Base-by-base conservation (phyloP, 2,888 invertebrate species). In the Leucania comma region DNA sequence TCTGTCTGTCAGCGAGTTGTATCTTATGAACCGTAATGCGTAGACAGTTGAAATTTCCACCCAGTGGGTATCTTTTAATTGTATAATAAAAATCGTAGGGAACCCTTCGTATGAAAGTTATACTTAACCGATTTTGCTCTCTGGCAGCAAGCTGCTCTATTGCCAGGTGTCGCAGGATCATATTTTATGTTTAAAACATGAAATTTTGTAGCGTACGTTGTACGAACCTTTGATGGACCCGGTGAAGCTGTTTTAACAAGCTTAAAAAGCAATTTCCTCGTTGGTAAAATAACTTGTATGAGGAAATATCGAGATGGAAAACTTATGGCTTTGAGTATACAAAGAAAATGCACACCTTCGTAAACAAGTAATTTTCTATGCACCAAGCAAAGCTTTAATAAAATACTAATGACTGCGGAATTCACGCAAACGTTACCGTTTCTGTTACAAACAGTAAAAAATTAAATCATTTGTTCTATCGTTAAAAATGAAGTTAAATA, bases 181-280 rank as follows among this genome's bases (percentile, higher is more conserved):
- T 22, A 10, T n/a, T 10, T n/a, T 32, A 57, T 57, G 35, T 57
- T 57, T 57, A 22, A 57, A 35, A 57, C 57, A 57, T 57, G 35
- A 57, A 35, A 57, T 57, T 14, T 57, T 14, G 56, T 14, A 61
- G 22, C 51, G 22, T 14, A 51, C 35, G 54, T n/a, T 62, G 62
- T 73, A 71, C 32, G 35, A 53, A 68, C 74, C 79, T 81, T 72
- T 78, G 61, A 83, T 72, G 80, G 85, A 86, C 80, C 83, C 72
- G 75, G 73, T 83, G 82, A 83, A 76, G 79, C 70, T 72, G 73
- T 82, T 77, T 81, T 89, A 88, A 88, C 86, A 80, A 86, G 85
- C 81, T 86, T 87, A 86, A 80, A 81, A 83, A 86, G 83, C 83
- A 83, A 88, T 89, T 85, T 86, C 83, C 78, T 75, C 79, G 68